Evolutionary conservation across 2,888 invertebrate genomes (phyloP).

Genomic region (Leptinotarsa haldemani): DNA sequence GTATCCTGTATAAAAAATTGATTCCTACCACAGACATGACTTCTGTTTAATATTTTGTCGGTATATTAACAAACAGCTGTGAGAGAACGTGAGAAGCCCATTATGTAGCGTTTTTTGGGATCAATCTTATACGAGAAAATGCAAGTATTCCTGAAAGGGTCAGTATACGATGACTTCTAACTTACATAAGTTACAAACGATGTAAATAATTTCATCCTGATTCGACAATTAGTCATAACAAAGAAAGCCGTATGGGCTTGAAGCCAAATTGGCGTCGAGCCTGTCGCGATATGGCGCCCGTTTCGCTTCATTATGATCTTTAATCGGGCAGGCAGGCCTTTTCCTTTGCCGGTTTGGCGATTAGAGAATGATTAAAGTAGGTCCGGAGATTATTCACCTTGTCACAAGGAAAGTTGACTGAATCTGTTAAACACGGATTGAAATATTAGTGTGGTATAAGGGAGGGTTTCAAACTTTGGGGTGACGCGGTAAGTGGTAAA

Average conservation of each 20-base stretch:
- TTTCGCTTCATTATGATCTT: constrained; percentile 12
- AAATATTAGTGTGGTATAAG: constrained; percentile 26
- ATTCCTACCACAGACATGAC: too few relatives aligned
- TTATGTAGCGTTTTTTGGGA: too few relatives aligned
- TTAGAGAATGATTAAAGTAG: constrained; percentile 39
- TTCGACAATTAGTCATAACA: background rate
- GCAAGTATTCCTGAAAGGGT: too few relatives aligned
- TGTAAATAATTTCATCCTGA: background rate
- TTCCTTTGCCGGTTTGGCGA: constrained; percentile 38
- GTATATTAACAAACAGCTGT: too few relatives aligned
- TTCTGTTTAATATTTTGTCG: too few relatives aligned
- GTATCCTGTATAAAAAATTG: too few relatives aligned
- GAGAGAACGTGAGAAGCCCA: too few relatives aligned
- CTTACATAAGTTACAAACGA: too few relatives aligned
- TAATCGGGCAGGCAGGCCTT: constrained; percentile 43
- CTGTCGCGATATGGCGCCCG: constrained; percentile 27
- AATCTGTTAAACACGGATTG: constrained; percentile 42
- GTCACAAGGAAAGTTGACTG: constrained; percentile 36
- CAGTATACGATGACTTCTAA: too few relatives aligned
- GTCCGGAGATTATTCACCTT: constrained; percentile 36
- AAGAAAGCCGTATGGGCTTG: constrained; percentile 42
- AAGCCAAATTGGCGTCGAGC: constrained; percentile 51
- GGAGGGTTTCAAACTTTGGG: background rate
- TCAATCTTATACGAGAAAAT: too few relatives aligned
- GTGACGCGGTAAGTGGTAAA: background rate